A percentile compares a stretch with the other conserved stretches of the same genome.
Evolutionary conservation across 2,888 invertebrate species (phyloP).

Genomic region (Agonopterix alstromeriana): DNA sequence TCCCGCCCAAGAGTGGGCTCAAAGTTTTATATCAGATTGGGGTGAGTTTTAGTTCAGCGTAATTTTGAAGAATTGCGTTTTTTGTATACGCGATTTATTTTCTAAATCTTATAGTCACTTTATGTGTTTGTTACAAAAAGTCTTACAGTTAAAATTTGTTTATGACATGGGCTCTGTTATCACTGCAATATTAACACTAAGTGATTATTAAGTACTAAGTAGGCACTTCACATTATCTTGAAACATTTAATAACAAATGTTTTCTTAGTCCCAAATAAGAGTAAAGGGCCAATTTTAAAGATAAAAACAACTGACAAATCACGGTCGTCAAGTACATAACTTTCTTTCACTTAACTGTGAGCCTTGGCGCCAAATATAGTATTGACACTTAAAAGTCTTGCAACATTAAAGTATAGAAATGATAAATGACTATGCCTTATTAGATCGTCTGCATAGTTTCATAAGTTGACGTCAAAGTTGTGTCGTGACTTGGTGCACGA

Average conservation of each 20-base stretch:
- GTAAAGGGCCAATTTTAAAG: neutral
- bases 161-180: too few relatives aligned
- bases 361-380: neutral
- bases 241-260: too few relatives aligned
- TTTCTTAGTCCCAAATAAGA: too few relatives aligned
- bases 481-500: conserved; percentile 39
- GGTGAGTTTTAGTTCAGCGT: conserved; percentile 70
- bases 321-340: neutral
- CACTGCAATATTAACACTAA: too few relatives aligned
- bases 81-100: neutral
- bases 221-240: too few relatives aligned
- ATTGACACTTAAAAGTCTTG: neutral
- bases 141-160: too few relatives aligned
- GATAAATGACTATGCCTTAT: conserved; percentile 17
- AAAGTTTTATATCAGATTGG: conserved; percentile 85
- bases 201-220: too few relatives aligned
- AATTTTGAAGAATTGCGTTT: neutral
- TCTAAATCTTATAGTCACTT: too few relatives aligned
- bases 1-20: conserved; percentile 68
- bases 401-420: conserved; percentile 1
- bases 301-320: neutral
- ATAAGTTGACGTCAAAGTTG: conserved; percentile 17
- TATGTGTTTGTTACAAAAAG: too few relatives aligned
- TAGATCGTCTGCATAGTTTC: conserved; percentile 19
- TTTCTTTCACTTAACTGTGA: neutral